These are phyloP conservation scores for Apogon talboti DNA, from an alignment of 2,797 vertebrate genomes.

Conservation along the genomic window DNA sequence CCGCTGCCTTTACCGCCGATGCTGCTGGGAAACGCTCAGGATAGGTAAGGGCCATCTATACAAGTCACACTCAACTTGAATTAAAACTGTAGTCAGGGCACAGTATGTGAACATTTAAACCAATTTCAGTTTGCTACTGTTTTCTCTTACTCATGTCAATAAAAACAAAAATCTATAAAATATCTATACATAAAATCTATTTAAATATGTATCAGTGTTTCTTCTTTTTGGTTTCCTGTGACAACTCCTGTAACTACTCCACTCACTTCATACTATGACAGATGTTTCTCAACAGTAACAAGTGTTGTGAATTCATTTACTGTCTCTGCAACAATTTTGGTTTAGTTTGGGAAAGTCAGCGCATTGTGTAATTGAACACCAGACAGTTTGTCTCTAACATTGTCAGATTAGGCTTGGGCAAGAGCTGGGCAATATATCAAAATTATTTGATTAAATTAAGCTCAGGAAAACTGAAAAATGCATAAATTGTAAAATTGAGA, in stretches of 20 bases:
- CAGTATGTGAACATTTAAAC: neutral
- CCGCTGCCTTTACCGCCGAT: conserved; percentile 93
- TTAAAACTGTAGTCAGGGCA: neutral
- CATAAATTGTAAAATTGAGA: too few species aligned
- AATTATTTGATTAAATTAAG: too few species aligned
- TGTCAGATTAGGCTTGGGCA: too few species aligned
- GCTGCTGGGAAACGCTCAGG: conserved; percentile 92
- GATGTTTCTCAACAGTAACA: neutral
- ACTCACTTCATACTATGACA: neutral
- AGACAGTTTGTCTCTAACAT: too few species aligned
- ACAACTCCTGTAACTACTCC: neutral
- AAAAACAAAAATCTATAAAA: neutral
- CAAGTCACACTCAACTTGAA: neutral
- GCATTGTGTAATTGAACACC: too few species aligned
- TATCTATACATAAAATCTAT: too few species aligned
- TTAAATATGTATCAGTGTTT: too few species aligned
- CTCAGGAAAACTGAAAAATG: too few species aligned
- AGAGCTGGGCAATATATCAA: too few species aligned
- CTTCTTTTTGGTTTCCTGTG: neutral
- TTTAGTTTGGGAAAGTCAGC: too few species aligned
- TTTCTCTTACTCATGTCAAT: neutral
- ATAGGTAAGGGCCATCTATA: conserved; percentile 87
- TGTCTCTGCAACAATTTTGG: neutral
- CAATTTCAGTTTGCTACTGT: too few species aligned
- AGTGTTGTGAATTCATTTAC: neutral